These are phyloP conservation scores for Hyles euphorbiae DNA, from an alignment of 1,140 invertebrate species.

Conservation along the genomic window DNA sequence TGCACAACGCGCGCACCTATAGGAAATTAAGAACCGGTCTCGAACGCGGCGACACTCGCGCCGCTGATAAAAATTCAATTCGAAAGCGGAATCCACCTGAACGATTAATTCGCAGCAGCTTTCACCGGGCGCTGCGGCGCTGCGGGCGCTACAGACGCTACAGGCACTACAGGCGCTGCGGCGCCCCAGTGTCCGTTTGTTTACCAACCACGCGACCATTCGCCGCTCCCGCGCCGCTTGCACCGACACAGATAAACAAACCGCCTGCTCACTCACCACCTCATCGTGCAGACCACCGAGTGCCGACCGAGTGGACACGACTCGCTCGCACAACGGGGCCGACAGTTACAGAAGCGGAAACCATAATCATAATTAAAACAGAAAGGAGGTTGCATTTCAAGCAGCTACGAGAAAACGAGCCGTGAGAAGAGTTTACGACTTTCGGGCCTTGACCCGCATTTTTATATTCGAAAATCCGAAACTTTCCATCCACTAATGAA, in stretches of 20 bases:
- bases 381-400: conserved; percentile 55
- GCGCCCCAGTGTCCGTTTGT: conserved; percentile 1
- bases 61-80: conserved; percentile 60
- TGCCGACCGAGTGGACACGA: too few species aligned
- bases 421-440: conserved; percentile 17
- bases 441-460: conserved; percentile 51
- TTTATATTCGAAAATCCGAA: conserved; percentile 52
- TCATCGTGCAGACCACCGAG: too few species aligned
- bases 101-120: conserved; percentile 39
- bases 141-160: conserved; percentile 16
- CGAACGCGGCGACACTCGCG: conserved; percentile 44
- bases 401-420: conserved; percentile 24
- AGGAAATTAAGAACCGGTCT: conserved; percentile 65
- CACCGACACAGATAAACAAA: too few species aligned
- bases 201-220: neutral
- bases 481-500: conserved; percentile 52
- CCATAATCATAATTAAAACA: conserved; percentile 41
- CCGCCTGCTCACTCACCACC: too few species aligned
- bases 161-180: conserved; percentile 23
- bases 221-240: too few species aligned
- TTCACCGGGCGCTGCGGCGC: conserved; percentile 40
- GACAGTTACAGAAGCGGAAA: conserved; percentile 21
- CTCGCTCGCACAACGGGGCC: neutral
- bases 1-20: conserved; percentile 61
- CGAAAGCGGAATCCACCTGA: conserved; percentile 63